A percentile compares a stretch with the other conserved stretches of the same genome.
Conservation (phyloP, 2,113 vertebrate species). For the Neotragus pygmaeus region DNA sequence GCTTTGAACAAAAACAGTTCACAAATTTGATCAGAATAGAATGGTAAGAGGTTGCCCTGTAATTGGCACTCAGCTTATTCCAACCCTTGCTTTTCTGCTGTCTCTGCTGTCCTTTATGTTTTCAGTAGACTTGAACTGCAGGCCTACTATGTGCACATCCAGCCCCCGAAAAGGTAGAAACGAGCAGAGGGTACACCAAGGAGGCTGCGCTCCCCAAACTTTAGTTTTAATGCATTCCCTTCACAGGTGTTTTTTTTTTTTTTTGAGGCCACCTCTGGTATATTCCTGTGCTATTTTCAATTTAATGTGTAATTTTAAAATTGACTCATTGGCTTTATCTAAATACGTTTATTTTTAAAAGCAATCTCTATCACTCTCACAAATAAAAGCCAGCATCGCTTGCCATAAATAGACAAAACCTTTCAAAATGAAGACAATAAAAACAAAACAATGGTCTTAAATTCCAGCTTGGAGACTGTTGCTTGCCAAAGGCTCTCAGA, state of each 20-base stretch:
- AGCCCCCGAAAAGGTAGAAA: too few species aligned
- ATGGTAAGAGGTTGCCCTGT: background rate
- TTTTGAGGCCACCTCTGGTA: background rate
- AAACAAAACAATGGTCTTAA: background rate
- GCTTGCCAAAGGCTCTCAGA: background rate
- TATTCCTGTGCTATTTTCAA: background rate
- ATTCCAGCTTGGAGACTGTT: background rate
- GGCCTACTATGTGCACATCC: background rate
- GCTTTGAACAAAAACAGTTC: background rate
- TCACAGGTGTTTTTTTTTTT: background rate
- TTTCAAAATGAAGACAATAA: background rate
- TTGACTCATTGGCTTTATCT: background rate
- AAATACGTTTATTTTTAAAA: background rate
- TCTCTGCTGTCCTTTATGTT: background rate
- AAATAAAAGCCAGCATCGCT: background rate
- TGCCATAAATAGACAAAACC: background rate
- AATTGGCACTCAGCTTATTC: background rate
- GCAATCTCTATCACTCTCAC: background rate
- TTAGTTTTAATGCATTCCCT: background rate
- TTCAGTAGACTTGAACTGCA: background rate
- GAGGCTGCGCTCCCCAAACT: background rate
- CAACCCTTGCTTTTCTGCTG: background rate
- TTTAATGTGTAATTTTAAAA: background rate
- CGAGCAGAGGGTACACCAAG: fast-evolving
- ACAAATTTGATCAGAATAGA: background rate